Evolutionary conservation across 1,140 invertebrate genomes (phyloP).

Genomic region (Meloidogyne chitwoodi): DNA sequence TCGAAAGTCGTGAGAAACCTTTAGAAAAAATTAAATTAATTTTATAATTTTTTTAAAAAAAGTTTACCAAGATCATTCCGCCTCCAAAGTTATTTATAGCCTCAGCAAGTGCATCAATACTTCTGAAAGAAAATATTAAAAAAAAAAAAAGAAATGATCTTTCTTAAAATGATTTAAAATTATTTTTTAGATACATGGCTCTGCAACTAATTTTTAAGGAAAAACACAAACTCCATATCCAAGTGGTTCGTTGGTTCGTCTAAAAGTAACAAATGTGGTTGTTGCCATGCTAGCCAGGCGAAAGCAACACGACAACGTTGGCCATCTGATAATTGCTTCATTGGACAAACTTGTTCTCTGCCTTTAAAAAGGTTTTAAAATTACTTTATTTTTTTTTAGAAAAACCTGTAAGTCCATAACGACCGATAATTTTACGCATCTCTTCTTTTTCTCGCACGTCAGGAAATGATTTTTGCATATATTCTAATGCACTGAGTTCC

Average conservation of each 20-base stretch:
- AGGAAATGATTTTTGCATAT: conserved; percentile 95
- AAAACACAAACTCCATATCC: conserved; percentile 79
- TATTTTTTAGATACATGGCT: too few relatives aligned
- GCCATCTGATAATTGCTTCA: conserved; percentile 89
- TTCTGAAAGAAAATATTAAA: neutral
- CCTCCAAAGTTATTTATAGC: conserved; percentile 96
- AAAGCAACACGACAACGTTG: conserved; percentile 97
- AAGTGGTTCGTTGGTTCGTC: conserved; percentile 99
- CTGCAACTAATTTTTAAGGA: neutral
- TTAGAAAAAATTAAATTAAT: neutral
- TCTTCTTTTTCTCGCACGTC: conserved; percentile 96
- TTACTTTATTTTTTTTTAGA: conserved; percentile 72
- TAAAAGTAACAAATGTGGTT: conserved; percentile 83
- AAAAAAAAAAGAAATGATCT: too few relatives aligned
- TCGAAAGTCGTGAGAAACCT: conserved; percentile 88
- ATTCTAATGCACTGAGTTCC: conserved; percentile 88
- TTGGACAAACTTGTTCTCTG: conserved; percentile 77
- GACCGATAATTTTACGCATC: conserved; percentile 96
- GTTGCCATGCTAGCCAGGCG: conserved; percentile 90
- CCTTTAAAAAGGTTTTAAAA: neutral
- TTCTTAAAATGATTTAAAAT: too few relatives aligned
- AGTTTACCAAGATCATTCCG: conserved; percentile 78
- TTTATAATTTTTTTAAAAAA: neutral
- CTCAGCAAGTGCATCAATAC: conserved; percentile 93
- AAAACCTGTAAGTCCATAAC: conserved; percentile 89